These are phyloP conservation scores for Orchesella flavescens DNA, from an alignment of 2,888 invertebrate genomes.

Conservation along the genomic window DNA sequence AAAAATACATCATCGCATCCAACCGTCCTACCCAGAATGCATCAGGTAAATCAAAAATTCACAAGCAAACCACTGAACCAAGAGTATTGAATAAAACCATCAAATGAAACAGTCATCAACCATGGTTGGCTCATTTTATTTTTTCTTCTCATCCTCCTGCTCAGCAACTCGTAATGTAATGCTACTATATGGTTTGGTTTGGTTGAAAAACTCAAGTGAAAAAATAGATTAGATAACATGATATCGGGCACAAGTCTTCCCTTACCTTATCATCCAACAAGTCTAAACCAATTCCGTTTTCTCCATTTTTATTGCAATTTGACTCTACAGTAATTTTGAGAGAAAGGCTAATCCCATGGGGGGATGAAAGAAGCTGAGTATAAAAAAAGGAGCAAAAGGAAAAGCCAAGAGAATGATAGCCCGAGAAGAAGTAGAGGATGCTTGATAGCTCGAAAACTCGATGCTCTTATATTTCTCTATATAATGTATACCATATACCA, in stretches of 20 bases:
- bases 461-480: too few species aligned
- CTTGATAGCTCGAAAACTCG: too few species aligned
- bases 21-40: constrained; percentile 18
- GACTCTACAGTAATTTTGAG: constrained; percentile 58
- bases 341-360: constrained; percentile 59
- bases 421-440: too few species aligned
- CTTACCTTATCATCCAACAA: constrained; percentile 55
- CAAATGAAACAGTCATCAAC: background rate
- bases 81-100: constrained; percentile 5
- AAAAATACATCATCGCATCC: too few species aligned
- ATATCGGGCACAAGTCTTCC: constrained; percentile 28
- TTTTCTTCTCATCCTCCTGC: background rate
- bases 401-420: constrained; percentile 19
- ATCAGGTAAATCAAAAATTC: constrained; percentile 57
- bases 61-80: background rate
- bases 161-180: background rate
- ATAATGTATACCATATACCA: too few species aligned
- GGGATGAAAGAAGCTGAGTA: constrained; percentile 37
- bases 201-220: constrained; percentile 45
- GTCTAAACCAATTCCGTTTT: constrained; percentile 59
- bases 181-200: constrained; percentile 18
- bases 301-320: constrained; percentile 59
- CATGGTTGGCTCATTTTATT: background rate
- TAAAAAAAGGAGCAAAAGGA: constrained; percentile 11
- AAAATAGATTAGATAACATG: constrained; percentile 50